phyloP scores from a whole-genome alignment of 2,113 vertebrate species.

The Scomber japonicus region DNA sequence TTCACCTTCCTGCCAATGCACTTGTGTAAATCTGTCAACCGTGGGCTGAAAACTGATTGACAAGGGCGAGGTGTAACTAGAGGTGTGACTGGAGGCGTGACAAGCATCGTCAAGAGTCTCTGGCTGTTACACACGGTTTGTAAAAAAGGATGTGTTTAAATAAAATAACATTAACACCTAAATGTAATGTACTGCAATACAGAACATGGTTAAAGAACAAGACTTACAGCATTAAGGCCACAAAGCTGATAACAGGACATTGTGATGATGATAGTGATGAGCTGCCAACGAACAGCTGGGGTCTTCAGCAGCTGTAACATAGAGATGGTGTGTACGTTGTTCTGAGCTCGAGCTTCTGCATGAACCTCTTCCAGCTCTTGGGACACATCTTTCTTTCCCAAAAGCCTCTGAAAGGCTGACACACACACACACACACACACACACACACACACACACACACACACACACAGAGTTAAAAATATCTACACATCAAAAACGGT shows the following conservation, averaged over 20 bases:
- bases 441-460: background rate
- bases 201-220: background rate
- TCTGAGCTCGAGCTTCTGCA: constrained; percentile 86
- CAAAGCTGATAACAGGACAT: constrained; percentile 98
- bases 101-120: background rate
- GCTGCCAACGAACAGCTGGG: constrained; percentile 88
- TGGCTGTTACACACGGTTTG: background rate
- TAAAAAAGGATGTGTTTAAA: background rate
- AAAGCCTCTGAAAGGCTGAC: constrained; percentile 91
- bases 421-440: constrained; percentile 40
- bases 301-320: constrained; percentile 86
- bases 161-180: background rate
- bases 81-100: background rate
- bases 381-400: constrained; percentile 90
- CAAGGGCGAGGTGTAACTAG: background rate
- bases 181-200: background rate
- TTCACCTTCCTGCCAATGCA: background rate
- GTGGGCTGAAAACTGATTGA: background rate
- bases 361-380: constrained; percentile 90
- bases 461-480: constrained; percentile 7
- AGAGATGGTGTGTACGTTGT: constrained; percentile 79
- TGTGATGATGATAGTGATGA: constrained; percentile 88
- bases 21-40: background rate
- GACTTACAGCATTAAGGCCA: constrained; percentile 92
- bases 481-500: background rate